A percentile compares a stretch with the other conserved stretches of the same genome.
Conservation (phyloP, 2,888 invertebrate genomes). For the Glaucopsyche alexis region DNA sequence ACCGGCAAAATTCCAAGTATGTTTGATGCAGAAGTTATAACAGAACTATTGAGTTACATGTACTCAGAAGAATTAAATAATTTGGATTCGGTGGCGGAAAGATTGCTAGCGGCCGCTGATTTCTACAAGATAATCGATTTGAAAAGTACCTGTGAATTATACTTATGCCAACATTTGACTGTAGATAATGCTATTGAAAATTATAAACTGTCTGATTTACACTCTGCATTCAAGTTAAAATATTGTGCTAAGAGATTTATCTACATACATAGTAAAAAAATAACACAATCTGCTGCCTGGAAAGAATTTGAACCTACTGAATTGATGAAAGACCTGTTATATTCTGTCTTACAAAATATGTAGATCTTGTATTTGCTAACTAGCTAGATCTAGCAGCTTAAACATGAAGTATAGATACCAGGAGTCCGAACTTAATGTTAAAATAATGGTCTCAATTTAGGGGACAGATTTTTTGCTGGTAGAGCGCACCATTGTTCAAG, state of each 20-base stretch:
- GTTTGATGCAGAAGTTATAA: background rate
- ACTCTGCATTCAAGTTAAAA: background rate
- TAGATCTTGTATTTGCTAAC: background rate
- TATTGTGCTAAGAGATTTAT: background rate
- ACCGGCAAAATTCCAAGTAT: background rate
- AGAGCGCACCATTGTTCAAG: too few relatives aligned
- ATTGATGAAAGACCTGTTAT: background rate
- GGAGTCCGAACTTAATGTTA: too few relatives aligned
- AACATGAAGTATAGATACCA: too few relatives aligned
- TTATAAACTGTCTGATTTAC: background rate
- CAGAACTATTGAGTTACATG: background rate
- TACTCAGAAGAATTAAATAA: background rate
- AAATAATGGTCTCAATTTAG: too few relatives aligned
- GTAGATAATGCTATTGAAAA: background rate
- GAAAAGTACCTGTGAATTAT: background rate
- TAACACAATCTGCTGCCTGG: background rate
- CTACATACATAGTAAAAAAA: background rate
- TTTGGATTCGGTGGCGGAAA: background rate
- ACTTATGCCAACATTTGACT: background rate
- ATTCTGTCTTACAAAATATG: background rate
- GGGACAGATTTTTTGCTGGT: too few relatives aligned
- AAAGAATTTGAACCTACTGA: background rate
- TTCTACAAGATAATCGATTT: background rate
- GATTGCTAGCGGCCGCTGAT: background rate
- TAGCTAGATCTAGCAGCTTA: too few relatives aligned